phyloP scores from a whole-genome alignment of 1,140 invertebrate species.

The Trichonephila clavipes region DNA sequence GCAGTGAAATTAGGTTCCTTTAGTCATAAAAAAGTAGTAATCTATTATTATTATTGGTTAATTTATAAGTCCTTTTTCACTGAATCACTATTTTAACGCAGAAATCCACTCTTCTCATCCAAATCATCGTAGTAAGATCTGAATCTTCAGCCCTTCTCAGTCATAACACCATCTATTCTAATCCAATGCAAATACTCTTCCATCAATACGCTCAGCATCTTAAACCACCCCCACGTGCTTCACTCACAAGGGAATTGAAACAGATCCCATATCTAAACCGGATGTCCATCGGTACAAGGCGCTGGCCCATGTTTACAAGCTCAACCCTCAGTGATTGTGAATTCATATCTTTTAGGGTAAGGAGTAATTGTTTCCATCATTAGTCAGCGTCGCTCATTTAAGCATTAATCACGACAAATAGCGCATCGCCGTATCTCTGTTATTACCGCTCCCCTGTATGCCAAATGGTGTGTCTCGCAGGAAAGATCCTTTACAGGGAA shows the following conservation, averaged over 20 bases:
- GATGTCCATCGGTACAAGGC: neutral
- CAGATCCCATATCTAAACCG: neutral
- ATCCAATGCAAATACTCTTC: neutral
- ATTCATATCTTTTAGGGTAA: constrained; percentile 64
- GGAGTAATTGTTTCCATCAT: constrained; percentile 67
- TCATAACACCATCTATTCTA: too few species aligned
- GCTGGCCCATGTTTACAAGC: constrained; percentile 45
- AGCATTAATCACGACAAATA: constrained; percentile 60
- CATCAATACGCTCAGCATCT: constrained; percentile 11
- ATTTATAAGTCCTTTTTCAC: too few species aligned
- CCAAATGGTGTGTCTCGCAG: neutral
- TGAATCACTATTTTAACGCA: too few species aligned
- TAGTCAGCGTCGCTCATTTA: constrained; percentile 66
- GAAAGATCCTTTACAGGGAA: constrained; percentile 40
- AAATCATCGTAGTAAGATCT: too few species aligned
- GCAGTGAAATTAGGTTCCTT: too few species aligned
- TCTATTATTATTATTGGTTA: too few species aligned
- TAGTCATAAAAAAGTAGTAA: too few species aligned
- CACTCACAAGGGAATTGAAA: constrained; percentile 7
- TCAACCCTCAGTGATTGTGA: constrained; percentile 22
- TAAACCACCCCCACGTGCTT: neutral
- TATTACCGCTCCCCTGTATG: constrained; percentile 37
- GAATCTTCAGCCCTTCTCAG: too few species aligned
- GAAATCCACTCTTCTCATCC: too few species aligned
- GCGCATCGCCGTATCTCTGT: neutral